Conservation (phyloP, 1,140 invertebrate genomes). For the Macrotrachela quadricornifera region DNA sequence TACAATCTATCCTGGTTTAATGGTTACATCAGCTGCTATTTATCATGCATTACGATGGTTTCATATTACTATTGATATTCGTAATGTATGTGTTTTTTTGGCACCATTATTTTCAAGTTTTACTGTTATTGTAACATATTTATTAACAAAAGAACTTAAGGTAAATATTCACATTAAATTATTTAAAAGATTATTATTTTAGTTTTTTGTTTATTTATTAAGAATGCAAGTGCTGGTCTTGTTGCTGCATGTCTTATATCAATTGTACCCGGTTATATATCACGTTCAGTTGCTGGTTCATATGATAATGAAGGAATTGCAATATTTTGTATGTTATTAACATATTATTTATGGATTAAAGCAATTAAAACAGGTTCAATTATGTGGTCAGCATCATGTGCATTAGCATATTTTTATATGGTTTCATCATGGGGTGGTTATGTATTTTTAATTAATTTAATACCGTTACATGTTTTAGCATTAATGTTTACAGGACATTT, state of each 20-base stretch:
- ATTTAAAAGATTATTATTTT: no score
- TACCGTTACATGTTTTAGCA: slow-evolving; percentile 79
- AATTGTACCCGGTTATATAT: slow-evolving; percentile 91
- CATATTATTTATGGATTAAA: slow-evolving; percentile 94
- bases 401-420: slow-evolving; percentile 94
- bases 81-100: slow-evolving; percentile 90
- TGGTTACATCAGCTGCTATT: slow-evolving; percentile 80
- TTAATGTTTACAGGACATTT: slow-evolving; percentile 79
- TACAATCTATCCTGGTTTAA: slow-evolving; percentile 84
- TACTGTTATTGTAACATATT: slow-evolving; percentile 79
- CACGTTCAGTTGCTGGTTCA: slow-evolving; percentile 78
- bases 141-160: slow-evolving; percentile 80
- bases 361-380: slow-evolving; percentile 83
- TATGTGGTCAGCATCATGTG: slow-evolving; percentile 65
- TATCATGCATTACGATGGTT: slow-evolving; percentile 68
- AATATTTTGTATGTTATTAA: slow-evolving; percentile 91
- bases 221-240: slow-evolving; percentile 78
- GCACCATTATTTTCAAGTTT: slow-evolving; percentile 88
- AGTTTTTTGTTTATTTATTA: slow-evolving; percentile 23
- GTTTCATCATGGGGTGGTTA: slow-evolving; percentile 96
- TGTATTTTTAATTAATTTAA: slow-evolving; percentile 90
- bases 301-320: slow-evolving; percentile 98
- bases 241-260: slow-evolving; percentile 80
- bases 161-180: no score
- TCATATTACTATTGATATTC: slow-evolving; percentile 80